These are phyloP conservation scores for Odobenus rosmarus DNA, from an alignment of 2,113 vertebrate genomes.

Conservation along the genomic window DNA sequence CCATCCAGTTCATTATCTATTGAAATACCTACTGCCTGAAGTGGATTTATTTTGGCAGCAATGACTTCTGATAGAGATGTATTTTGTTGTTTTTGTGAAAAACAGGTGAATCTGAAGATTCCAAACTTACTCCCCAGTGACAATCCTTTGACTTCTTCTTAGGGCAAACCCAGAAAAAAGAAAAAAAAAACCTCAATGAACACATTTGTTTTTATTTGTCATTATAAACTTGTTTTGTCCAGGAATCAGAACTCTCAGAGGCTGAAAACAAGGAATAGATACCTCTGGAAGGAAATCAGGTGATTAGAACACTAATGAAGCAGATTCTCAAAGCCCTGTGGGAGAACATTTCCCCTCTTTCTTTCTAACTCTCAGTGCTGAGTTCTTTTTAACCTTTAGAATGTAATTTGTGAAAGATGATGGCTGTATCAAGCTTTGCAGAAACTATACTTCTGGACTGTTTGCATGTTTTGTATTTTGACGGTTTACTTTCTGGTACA, in stretches of 20 bases:
- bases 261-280: slow-evolving; percentile 2
- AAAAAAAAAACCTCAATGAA: neutral
- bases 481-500: neutral
- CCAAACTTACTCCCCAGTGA: neutral
- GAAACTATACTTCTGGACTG: neutral
- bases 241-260: slow-evolving; percentile 8
- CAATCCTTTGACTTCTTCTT: neutral
- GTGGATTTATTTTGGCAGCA: slow-evolving; percentile 65
- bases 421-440: neutral
- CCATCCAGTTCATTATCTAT: slow-evolving; percentile 68
- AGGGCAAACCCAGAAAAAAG: neutral
- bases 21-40: slow-evolving; percentile 63
- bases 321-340: neutral
- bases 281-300: neutral
- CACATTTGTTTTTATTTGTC: slow-evolving; percentile 53
- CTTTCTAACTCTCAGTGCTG: neutral
- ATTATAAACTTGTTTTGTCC: slow-evolving; percentile 17
- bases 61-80: slow-evolving; percentile 61
- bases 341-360: neutral
- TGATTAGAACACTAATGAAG: neutral
- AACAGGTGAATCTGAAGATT: slow-evolving; percentile 36
- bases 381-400: slow-evolving; percentile 66
- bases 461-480: slow-evolving; percentile 64
- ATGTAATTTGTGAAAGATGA: slow-evolving; percentile 49
- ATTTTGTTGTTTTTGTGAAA: slow-evolving; percentile 42